These are phyloP conservation scores for Thymelicus sylvestris DNA, from an alignment of 2,888 invertebrate species.

Conservation along the genomic window DNA sequence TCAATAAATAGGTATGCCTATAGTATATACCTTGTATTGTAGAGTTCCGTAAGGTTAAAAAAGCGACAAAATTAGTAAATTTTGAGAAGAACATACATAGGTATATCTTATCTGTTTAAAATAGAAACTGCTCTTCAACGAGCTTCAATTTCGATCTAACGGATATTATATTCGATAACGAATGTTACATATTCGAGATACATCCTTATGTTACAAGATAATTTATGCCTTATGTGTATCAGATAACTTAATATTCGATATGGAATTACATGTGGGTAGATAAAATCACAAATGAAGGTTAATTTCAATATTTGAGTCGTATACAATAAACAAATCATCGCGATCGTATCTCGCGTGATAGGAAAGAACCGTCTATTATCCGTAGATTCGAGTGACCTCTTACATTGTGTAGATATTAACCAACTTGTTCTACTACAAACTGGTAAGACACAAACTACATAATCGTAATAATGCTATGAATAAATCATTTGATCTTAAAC, in stretches of 20 bases:
- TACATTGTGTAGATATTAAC: slow-evolving; percentile 66
- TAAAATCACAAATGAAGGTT: slow-evolving; percentile 79
- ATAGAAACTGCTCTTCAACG: not conserved
- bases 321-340: slow-evolving; percentile 81
- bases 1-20: too few species aligned
- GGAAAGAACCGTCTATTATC: slow-evolving; percentile 76
- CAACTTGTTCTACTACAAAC: slow-evolving; percentile 5
- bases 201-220: slow-evolving; percentile 36
- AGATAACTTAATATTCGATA: slow-evolving; percentile 38
- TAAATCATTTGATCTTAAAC: not conserved
- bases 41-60: too few species aligned
- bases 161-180: slow-evolving; percentile 7
- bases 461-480: not conserved
- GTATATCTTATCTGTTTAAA: too few species aligned
- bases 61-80: too few species aligned
- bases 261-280: slow-evolving; percentile 50
- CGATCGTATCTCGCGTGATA: slow-evolving; percentile 77
- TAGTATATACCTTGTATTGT: too few species aligned
- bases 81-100: too few species aligned
- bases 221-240: slow-evolving; percentile 36
- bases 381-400: slow-evolving; percentile 72
- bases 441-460: slow-evolving; percentile 33
- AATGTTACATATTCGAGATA: slow-evolving; percentile 30
- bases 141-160: not conserved
- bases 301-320: slow-evolving; percentile 82